These are phyloP conservation scores for Hirtodrosophila duncani DNA, from an alignment of 2,888 invertebrate genomes.

Conservation along the genomic window DNA sequence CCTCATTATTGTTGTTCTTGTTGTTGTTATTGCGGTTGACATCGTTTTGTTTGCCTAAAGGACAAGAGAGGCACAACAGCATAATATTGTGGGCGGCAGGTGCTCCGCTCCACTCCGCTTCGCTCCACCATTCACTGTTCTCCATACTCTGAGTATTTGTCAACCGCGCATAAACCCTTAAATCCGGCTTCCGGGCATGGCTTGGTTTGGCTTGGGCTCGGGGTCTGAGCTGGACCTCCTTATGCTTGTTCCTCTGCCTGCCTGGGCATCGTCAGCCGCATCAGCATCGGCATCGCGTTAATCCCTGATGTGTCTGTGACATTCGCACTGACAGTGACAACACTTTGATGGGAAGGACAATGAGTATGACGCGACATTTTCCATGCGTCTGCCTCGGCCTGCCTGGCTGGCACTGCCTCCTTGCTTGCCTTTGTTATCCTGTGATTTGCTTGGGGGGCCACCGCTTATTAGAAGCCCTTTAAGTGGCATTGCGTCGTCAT, in stretches of 20 bases:
- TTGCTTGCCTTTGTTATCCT: slow-evolving; percentile 12
- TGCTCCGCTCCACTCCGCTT: slow-evolving; percentile 10
- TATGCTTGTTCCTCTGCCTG: slow-evolving; percentile 24
- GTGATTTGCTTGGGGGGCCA: slow-evolving; percentile 16
- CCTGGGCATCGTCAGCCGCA: no score
- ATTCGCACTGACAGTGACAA: slow-evolving; percentile 78
- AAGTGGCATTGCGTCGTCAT: slow-evolving; percentile 44
- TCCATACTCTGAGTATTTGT: slow-evolving; percentile 48
- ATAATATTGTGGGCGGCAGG: slow-evolving; percentile 30
- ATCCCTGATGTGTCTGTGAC: slow-evolving; percentile 78
- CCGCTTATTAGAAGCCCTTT: slow-evolving; percentile 41
- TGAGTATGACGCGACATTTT: slow-evolving; percentile 56
- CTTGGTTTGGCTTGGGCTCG: no score
- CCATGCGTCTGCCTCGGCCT: slow-evolving; percentile 19
- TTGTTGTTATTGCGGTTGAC: slow-evolving; percentile 69
- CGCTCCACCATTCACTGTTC: slow-evolving; percentile 11
- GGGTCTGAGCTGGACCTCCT: no score
- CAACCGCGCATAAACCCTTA: slow-evolving; percentile 72
- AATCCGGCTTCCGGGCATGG: slow-evolving; percentile 54
- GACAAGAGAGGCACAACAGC: slow-evolving; percentile 32
- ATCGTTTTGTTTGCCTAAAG: slow-evolving; percentile 70
- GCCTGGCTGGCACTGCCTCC: slow-evolving; percentile 11
- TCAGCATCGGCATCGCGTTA: slow-evolving; percentile 69
- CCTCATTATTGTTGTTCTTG: slow-evolving; percentile 64
- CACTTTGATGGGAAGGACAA: slow-evolving; percentile 75